phyloP scores from a whole-genome alignment of 2,888 invertebrate species.

The Sicus ferrugineus region DNA sequence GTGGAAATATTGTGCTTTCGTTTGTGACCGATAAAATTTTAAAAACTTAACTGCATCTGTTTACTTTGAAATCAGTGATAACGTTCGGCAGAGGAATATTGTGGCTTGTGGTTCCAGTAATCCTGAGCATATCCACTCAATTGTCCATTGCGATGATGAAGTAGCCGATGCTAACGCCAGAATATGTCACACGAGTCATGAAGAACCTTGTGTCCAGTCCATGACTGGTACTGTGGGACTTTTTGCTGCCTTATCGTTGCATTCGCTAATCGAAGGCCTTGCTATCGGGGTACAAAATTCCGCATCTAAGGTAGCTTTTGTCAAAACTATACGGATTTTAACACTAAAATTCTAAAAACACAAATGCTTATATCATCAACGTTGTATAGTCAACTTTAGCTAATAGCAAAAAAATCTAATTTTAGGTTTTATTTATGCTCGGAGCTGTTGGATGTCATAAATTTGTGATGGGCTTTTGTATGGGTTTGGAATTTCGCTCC shows the following conservation, averaged over 20 bases:
- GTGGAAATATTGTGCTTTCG: too few species aligned
- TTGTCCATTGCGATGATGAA: constrained; percentile 46
- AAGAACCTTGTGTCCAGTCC: constrained; percentile 71
- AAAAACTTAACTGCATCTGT: background rate
- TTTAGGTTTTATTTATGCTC: constrained; percentile 72
- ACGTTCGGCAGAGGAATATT: background rate
- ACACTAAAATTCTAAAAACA: background rate
- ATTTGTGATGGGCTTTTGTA: constrained; percentile 81
- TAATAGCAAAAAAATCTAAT: background rate
- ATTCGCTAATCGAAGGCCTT: constrained; percentile 81
- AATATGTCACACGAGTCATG: constrained; percentile 73
- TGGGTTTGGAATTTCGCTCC: constrained; percentile 77
- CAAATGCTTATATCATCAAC: too few species aligned
- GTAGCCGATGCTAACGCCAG: constrained; percentile 58
- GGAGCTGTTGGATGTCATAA: constrained; percentile 82
- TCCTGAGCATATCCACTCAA: constrained; percentile 9
- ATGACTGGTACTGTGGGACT: constrained; percentile 73
- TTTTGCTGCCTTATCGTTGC: constrained; percentile 77
- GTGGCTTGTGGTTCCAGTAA: background rate
- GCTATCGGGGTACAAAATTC: constrained; percentile 80
- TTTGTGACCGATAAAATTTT: background rate
- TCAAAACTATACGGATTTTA: background rate
- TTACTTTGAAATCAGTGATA: background rate
- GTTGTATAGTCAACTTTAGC: too few species aligned
- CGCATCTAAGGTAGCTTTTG: constrained; percentile 68